Evolutionary conservation across 2,113 vertebrate genomes (phyloP).

Genomic region (Tragelaphus buxtoni): DNA sequence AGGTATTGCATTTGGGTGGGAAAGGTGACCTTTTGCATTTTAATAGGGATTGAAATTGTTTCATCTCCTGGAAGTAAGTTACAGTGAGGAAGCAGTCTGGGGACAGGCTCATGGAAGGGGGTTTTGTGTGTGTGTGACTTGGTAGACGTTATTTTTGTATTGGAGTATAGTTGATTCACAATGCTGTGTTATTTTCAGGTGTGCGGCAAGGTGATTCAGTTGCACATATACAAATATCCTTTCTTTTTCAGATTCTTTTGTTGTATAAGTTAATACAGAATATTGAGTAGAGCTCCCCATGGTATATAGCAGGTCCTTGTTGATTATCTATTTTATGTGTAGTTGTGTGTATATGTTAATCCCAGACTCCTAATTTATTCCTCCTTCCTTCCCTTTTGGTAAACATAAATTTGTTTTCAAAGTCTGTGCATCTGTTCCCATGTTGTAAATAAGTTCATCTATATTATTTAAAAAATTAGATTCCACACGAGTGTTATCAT

Average conservation of each 20-base stretch:
- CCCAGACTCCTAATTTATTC: not conserved
- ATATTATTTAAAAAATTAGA: not conserved
- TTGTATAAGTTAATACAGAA: not conserved
- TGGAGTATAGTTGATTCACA: not conserved
- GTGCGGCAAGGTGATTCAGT: not conserved
- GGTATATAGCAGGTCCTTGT: not conserved
- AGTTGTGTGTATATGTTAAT: not conserved
- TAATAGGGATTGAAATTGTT: not conserved
- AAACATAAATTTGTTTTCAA: not conserved
- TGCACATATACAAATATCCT: not conserved
- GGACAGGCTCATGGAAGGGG: not conserved
- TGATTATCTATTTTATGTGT: not conserved
- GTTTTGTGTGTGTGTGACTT: not conserved
- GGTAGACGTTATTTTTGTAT: not conserved
- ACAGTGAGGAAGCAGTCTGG: not conserved
- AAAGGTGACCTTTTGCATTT: constrained; percentile 4
- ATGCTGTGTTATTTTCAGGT: not conserved
- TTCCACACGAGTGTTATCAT: not conserved
- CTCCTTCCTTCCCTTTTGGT: not conserved
- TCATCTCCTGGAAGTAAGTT: not conserved
- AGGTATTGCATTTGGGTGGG: not conserved
- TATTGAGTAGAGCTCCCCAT: not conserved
- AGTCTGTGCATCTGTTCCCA: not conserved
- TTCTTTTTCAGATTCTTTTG: not conserved
- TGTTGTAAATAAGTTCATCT: not conserved